A percentile compares a stretch with the other conserved stretches of the same genome.
These are phyloP conservation scores for Accipiter cooperii DNA, from an alignment of 2,113 vertebrate species.

Conservation along the genomic window DNA sequence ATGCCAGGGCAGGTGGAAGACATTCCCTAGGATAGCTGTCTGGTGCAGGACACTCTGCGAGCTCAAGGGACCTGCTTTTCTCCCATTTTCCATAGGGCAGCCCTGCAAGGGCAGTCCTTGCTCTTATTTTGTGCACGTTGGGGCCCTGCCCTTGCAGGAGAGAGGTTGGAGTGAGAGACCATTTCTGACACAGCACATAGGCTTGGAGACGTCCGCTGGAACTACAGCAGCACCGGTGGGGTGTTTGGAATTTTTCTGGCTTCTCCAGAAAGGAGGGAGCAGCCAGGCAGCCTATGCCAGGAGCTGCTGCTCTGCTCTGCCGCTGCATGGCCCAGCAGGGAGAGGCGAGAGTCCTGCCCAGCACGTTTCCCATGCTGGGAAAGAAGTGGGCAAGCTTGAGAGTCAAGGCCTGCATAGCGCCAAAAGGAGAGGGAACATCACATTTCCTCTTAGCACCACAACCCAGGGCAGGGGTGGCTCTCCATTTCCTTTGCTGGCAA, in stretches of 20 bases:
- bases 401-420: rapidly evolving
- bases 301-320: not conserved
- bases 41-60: not conserved
- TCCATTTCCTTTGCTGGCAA: not conserved
- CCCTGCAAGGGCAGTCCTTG: not conserved
- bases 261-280: not conserved
- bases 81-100: not conserved
- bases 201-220: not conserved
- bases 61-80: not conserved
- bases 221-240: not conserved
- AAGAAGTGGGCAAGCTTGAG: not conserved
- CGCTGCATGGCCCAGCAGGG: rapidly evolving
- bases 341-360: not conserved
- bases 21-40: rapidly evolving
- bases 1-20: not conserved
- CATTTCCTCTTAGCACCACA: not conserved
- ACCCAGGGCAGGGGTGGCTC: not conserved
- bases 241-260: not conserved
- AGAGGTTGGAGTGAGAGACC: not conserved
- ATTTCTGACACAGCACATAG: not conserved
- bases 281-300: not conserved
- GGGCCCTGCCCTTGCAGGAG: not conserved
- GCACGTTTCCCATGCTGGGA: not conserved
- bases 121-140: not conserved
- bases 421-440: not conserved